phyloP scores from a whole-genome alignment of 1,140 invertebrate species.

The Propsilocerus akamusi region DNA sequence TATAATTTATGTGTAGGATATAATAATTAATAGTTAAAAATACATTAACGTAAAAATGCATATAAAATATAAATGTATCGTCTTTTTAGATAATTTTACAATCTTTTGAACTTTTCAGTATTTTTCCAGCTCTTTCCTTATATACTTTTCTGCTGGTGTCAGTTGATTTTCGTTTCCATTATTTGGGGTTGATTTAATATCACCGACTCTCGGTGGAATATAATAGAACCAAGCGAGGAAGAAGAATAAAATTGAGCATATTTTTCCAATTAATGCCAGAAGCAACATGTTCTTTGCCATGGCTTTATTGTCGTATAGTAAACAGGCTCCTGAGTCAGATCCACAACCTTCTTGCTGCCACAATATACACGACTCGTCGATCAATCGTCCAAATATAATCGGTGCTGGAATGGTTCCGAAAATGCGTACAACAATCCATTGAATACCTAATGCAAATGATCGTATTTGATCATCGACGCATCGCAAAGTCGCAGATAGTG shows the following conservation, averaged over 20 bases:
- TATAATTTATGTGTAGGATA: too few species aligned
- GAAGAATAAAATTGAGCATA: constrained; percentile 42
- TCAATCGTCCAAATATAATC: constrained; percentile 64
- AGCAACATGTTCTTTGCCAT: constrained; percentile 56
- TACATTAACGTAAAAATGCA: too few species aligned
- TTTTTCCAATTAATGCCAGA: constrained; percentile 39
- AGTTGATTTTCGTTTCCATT: too few species aligned
- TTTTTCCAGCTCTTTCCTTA: too few species aligned
- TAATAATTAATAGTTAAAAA: too few species aligned
- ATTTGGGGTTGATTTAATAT: too few species aligned
- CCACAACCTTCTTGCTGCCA: constrained; percentile 45
- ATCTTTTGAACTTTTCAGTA: too few species aligned
- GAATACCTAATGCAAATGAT: constrained; percentile 69
- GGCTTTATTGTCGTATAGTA: constrained; percentile 46
- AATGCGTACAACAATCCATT: constrained; percentile 66
- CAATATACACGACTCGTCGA: constrained; percentile 63
- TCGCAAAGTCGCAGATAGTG: constrained; percentile 53
- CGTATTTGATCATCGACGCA: constrained; percentile 65
- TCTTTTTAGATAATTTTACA: too few species aligned
- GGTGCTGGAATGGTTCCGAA: constrained; percentile 73
- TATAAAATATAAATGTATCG: too few species aligned
- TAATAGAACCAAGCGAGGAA: constrained; percentile 51
- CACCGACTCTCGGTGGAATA: constrained; percentile 32
- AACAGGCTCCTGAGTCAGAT: constrained; percentile 37
- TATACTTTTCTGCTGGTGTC: too few species aligned